Evolutionary conservation across 1,140 invertebrate species (phyloP), one percentile per base, ranked within the genome.

Genomic region (Pristionchus pacificus): DNA sequence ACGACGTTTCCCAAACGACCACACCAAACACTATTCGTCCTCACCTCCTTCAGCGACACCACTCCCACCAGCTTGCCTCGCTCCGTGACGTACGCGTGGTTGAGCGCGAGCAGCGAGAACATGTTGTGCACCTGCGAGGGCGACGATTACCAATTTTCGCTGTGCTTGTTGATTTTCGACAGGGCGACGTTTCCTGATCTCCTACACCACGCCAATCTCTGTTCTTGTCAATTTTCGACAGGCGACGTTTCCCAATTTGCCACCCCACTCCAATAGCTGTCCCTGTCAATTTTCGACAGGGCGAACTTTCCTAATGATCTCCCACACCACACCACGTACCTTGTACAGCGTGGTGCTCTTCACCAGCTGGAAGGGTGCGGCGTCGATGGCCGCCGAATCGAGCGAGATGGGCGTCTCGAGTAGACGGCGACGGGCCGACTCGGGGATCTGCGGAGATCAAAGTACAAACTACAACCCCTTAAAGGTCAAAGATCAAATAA

Each of bases 31-130:
- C 19, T 49, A 19, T 6, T 10, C 6, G 19, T 32, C 27, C 32
- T 32, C 84, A 95, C 92, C 88, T 98, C 95, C 87, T 95, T 95
- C 0, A 98, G 86, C 2, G 92, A 93, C 1, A 98, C 95, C 0
- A 98, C 93, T 1, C 96, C 96, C 31, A 97, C 91, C 0, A 98
- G 88, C 77, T 91, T 88, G 0, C 96, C 96, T 69, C 95, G 95
- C 49, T 93, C 92, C 2, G 96, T 98, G 0, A 98, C 96, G 85
- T 98, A 98, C 1, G 96, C 94, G 80, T 95, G 91, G 86, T 94
- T 95, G 2, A 98, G 90, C 29, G 94, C 93, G 59, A 98, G 89
- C 88, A 98, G 91, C 2, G 93, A 97, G 85, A 98, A 98, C 6
- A 98, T 85, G 10, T 94, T 97, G 86, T 98, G 95, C 1, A 96